Percentiles rank a stretch among this genome's conserved stretches.
These are phyloP conservation scores for Petaurus breviceps DNA, from an alignment of 2,113 vertebrate genomes.

Conservation along the genomic window DNA sequence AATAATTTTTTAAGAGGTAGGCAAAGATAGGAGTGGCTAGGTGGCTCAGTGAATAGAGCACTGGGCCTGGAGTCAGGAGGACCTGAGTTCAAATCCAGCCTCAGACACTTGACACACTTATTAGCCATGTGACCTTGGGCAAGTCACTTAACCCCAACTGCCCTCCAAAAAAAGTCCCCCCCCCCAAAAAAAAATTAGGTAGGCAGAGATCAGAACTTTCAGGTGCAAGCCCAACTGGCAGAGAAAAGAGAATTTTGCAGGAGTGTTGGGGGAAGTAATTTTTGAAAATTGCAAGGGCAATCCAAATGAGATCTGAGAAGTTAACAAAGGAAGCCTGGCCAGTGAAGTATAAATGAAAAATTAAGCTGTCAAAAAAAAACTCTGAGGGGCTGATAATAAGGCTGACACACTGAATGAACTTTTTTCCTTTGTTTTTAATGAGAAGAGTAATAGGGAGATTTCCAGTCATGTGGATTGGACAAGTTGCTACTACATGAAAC, in stretches of 20 bases:
- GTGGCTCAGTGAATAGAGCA: too few species aligned
- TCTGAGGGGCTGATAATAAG: background rate
- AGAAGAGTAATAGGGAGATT: background rate
- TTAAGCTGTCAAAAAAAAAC: background rate
- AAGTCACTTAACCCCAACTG: too few species aligned
- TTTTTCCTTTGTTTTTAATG: background rate
- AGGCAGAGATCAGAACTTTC: background rate
- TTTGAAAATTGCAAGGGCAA: background rate
- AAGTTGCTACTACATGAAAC: background rate
- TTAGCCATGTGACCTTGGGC: too few species aligned
- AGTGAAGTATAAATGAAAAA: background rate
- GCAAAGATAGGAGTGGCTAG: background rate
- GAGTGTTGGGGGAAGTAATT: background rate
- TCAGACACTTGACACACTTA: too few species aligned
- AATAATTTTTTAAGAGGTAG: background rate
- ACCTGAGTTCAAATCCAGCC: too few species aligned
- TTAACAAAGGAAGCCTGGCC: background rate
- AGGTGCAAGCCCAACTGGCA: background rate
- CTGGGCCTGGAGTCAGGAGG: too few species aligned
- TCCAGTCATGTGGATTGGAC: background rate
- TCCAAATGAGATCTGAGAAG: background rate
- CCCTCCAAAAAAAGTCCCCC: too few species aligned
- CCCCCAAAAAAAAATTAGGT: background rate
- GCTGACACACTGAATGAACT: background rate
- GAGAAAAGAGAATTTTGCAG: background rate